Evolutionary conservation across 2,888 invertebrate genomes (phyloP).

Genomic region (Polymixis lichenea): DNA sequence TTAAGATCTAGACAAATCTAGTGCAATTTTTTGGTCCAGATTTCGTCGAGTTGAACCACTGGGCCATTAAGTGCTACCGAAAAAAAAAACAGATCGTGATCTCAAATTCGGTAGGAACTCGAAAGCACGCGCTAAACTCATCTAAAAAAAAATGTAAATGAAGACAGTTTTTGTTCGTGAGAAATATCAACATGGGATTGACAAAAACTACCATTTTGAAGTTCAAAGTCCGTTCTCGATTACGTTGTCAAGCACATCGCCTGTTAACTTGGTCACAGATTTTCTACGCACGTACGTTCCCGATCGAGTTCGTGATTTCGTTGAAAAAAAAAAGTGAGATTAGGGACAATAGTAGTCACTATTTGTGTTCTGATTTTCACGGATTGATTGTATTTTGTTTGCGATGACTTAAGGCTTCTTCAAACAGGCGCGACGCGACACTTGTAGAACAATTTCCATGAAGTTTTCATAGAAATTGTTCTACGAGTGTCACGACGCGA

Average conservation of each 20-base stretch:
- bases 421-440: no score
- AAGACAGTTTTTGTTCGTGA: slow-evolving; percentile 72
- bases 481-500: no score
- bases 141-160: slow-evolving; percentile 62
- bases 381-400: slow-evolving; percentile 53
- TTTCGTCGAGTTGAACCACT: slow-evolving; percentile 29
- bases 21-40: slow-evolving; percentile 36
- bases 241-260: slow-evolving; percentile 80
- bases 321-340: slow-evolving; percentile 75
- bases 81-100: slow-evolving; percentile 63
- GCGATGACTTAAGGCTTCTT: no score
- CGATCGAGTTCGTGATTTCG: slow-evolving; percentile 79
- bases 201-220: slow-evolving; percentile 74
- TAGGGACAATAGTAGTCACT: slow-evolving; percentile 69
- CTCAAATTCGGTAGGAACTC: slow-evolving; percentile 54
- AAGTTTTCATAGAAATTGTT: no score
- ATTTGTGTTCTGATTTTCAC: slow-evolving; percentile 70
- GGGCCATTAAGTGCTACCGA: slow-evolving; percentile 32
- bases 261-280: slow-evolving; percentile 71
- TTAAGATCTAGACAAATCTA: slow-evolving; percentile 34
- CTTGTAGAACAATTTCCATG: no score
- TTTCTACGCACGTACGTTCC: slow-evolving; percentile 82
- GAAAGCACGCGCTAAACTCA: slow-evolving; percentile 72
- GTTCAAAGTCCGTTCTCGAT: slow-evolving; percentile 73
- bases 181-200: slow-evolving; percentile 74